Base-by-base conservation (phyloP, 1,140 invertebrate genomes). In the Branchinecta lynchi region DNA sequence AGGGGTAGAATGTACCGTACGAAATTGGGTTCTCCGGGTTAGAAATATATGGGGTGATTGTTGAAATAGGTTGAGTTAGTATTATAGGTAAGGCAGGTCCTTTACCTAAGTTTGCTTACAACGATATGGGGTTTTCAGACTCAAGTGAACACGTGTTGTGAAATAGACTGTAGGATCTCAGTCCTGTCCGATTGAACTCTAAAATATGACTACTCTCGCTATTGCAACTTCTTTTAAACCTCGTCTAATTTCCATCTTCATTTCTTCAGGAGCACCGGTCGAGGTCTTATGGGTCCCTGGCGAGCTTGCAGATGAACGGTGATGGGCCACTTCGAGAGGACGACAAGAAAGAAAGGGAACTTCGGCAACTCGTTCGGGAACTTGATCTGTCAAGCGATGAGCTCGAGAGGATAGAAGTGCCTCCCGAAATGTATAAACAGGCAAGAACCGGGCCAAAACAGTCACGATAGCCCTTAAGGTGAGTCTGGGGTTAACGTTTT, bases 281-380 rank as follows among this genome's bases (percentile, higher is more conserved):
- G 1, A 71, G 77, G 17, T 78, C 77, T 3, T 74, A 74, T 66
- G 76, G 74, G 66, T 75, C 74, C 44, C 65, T 78, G 68, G 73
- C 77, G 21, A 76, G 73, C 66, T 69, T 77, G 17, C 66, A 43
- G n/a, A 66, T 69, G 10, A 74, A 75, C 68, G 75, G 74, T 3
- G 73, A 71, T 43, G 69, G 65, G 70, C 77, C 78, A 66, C 69
- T 74, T n/a, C 68, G 72, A 76, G 81, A 83, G 46, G 89, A 92
- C 74, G 84, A 90, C 74, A 92, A 92, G 76, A 93, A 93, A 76
- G 90, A 92, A 77, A 81, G 90, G 3, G 92, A 94, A 80, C 91
- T 93, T 69, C 89, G 92, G 75, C 92, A 94, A 78, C 84, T 94
- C 84, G 89, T 93, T 71, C 88, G 89, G 32, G 91, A 89, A 17